Evolutionary conservation across 2,113 vertebrate species (phyloP).

Genomic region (Arizona elegans): DNA sequence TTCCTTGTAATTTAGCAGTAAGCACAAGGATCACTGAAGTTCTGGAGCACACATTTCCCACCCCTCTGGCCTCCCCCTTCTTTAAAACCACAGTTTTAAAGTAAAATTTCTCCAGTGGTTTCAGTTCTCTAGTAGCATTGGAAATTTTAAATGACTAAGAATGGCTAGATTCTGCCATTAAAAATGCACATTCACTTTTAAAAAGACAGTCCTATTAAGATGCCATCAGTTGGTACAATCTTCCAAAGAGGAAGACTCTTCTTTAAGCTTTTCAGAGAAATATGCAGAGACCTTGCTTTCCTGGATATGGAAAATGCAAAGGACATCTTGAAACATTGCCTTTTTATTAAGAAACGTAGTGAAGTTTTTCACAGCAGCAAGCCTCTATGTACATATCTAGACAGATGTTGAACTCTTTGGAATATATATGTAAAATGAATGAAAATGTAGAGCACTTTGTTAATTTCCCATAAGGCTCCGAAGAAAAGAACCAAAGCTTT

Average conservation of each 20-base stretch:
- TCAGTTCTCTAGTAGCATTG: slow-evolving; percentile 54
- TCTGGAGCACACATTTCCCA: slow-evolving; percentile 43
- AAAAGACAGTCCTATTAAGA: not conserved
- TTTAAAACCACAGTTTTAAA: slow-evolving; percentile 48
- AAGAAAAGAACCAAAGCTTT: not conserved
- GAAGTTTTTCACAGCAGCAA: not conserved
- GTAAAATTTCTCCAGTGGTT: slow-evolving; percentile 46
- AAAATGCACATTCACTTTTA: slow-evolving; percentile 34
- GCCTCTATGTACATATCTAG: not conserved
- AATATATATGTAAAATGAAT: not conserved
- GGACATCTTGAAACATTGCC: not conserved
- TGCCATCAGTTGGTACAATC: not conserved
- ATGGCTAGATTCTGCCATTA: slow-evolving; percentile 21
- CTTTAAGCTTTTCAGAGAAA: not conserved
- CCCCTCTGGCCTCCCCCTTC: slow-evolving; percentile 37
- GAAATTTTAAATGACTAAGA: slow-evolving; percentile 33
- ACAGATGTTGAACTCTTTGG: not conserved
- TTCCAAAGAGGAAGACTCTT: not conserved
- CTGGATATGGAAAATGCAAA: not conserved
- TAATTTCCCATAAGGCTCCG: not conserved
- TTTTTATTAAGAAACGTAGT: not conserved
- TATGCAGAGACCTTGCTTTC: not conserved
- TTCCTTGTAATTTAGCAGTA: slow-evolving; percentile 31
- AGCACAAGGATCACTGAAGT: slow-evolving; percentile 34
- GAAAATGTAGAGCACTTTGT: not conserved